A percentile compares a stretch with the other conserved stretches of the same genome.
These are phyloP conservation scores for Phrynosoma blainvillii DNA, from an alignment of 2,113 vertebrate genomes.

Conservation along the genomic window DNA sequence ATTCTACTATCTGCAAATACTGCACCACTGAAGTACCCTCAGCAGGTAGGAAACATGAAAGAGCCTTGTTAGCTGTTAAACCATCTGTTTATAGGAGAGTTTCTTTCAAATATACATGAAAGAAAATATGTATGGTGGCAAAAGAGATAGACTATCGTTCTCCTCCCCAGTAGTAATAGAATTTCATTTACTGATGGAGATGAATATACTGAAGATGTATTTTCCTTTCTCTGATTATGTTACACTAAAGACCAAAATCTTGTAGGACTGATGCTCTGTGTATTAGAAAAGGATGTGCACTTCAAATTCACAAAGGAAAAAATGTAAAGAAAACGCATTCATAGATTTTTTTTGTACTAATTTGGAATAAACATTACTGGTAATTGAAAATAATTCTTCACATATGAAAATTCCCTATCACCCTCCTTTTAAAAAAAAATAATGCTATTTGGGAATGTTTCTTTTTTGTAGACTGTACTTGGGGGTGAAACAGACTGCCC, in stretches of 20 bases:
- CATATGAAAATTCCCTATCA: too few species aligned
- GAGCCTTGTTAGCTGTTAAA: background rate
- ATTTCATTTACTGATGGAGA: background rate
- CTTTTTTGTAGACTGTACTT: too few species aligned
- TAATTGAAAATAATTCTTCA: too few species aligned
- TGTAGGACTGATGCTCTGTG: background rate
- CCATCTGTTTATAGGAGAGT: accelerated
- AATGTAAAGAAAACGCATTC: too few species aligned
- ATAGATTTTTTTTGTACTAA: too few species aligned
- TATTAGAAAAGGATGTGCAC: background rate
- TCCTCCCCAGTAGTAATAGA: background rate
- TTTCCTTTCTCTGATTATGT: background rate
- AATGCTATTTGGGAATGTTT: too few species aligned
- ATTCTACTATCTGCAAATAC: background rate
- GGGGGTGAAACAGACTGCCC: too few species aligned
- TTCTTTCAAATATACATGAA: background rate
- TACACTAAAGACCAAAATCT: background rate
- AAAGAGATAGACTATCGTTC: background rate
- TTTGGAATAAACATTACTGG: too few species aligned
- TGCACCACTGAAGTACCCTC: accelerated
- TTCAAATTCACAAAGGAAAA: too few species aligned
- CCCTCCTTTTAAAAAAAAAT: too few species aligned
- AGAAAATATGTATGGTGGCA: accelerated
- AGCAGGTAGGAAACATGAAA: conserved; percentile 2
- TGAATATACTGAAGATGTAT: conserved; percentile 5